phyloP scores from a whole-genome alignment of 2,113 vertebrate genomes.

The Pholis gunnellus region DNA sequence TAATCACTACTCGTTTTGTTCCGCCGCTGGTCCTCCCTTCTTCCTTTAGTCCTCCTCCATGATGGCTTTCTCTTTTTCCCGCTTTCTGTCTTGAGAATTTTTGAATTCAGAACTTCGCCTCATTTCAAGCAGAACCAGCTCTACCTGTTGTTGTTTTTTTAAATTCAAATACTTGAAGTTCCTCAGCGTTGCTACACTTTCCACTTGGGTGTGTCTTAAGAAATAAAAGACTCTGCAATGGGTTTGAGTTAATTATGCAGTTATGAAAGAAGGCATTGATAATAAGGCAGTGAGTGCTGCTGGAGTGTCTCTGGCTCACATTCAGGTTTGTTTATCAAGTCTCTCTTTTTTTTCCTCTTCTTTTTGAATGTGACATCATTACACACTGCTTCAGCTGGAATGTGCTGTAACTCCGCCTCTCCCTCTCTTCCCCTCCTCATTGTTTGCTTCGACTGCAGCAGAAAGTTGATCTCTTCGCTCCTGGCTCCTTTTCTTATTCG shows the following conservation, averaged over 20 bases:
- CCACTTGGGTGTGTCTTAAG: conserved; percentile 46
- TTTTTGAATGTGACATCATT: conserved; percentile 76
- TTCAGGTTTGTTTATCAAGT: conserved; percentile 62
- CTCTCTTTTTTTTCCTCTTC: conserved; percentile 45
- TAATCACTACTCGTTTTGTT: neutral
- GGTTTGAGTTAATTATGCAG: conserved; percentile 9
- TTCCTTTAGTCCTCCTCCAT: conserved; percentile 13
- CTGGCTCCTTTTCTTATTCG: conserved; percentile 22
- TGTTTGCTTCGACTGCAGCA: conserved; percentile 65
- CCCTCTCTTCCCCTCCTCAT: conserved; percentile 53
- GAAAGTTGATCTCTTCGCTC: conserved; percentile 65
- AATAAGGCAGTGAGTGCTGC: neutral
- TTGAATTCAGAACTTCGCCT: neutral
- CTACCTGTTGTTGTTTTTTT: conserved; percentile 4
- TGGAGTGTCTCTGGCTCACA: neutral
- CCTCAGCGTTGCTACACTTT: conserved; percentile 11
- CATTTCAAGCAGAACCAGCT: neutral
- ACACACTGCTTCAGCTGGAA: conserved; percentile 72
- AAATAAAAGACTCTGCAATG: conserved; percentile 13
- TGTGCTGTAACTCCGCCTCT: conserved; percentile 73
- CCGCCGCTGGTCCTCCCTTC: neutral
- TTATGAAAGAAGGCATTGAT: neutral
- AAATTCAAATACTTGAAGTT: neutral
- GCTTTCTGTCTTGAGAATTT: neutral
- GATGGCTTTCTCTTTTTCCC: conserved; percentile 21